Conservation (phyloP, 2,113 vertebrate genomes). For the Xenopus laevis region DNA sequence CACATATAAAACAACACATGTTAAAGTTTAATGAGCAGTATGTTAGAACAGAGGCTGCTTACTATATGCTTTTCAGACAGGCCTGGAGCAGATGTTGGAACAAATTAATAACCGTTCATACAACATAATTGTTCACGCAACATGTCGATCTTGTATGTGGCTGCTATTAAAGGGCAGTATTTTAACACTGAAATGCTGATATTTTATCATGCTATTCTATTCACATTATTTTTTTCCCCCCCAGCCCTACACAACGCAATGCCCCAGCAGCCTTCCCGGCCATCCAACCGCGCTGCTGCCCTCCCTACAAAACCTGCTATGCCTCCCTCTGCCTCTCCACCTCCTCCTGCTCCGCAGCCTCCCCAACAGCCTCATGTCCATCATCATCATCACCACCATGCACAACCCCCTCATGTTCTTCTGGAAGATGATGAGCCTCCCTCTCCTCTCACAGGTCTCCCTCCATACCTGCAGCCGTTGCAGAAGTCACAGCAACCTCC, state of each 20-base stretch:
- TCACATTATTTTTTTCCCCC: constrained; percentile 24
- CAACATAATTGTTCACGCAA: no score
- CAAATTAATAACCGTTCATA: no score
- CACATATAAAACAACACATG: no score
- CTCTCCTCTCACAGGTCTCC: constrained; percentile 59
- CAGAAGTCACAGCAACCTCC: constrained; percentile 74
- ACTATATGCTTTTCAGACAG: no score
- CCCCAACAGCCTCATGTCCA: constrained; percentile 68
- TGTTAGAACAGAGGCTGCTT: no score
- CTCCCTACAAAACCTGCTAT: constrained; percentile 81
- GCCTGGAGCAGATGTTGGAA: no score
- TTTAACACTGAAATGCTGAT: no score
- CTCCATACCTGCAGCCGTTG: constrained; percentile 84
- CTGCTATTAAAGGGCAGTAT: no score
- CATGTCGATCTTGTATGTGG: no score
- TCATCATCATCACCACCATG: constrained; percentile 60
- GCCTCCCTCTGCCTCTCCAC: constrained; percentile 62
- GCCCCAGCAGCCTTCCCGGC: constrained; percentile 91
- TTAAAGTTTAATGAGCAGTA: no score
- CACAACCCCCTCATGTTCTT: constrained; percentile 81
- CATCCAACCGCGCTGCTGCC: constrained; percentile 86
- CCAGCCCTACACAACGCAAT: constrained; percentile 88
- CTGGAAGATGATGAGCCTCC: constrained; percentile 87
- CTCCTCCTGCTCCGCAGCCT: constrained; percentile 59
- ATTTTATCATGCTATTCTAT: no score